Evolutionary conservation across 2,888 invertebrate genomes (phyloP).

Genomic region (Trilocha varians): DNA sequence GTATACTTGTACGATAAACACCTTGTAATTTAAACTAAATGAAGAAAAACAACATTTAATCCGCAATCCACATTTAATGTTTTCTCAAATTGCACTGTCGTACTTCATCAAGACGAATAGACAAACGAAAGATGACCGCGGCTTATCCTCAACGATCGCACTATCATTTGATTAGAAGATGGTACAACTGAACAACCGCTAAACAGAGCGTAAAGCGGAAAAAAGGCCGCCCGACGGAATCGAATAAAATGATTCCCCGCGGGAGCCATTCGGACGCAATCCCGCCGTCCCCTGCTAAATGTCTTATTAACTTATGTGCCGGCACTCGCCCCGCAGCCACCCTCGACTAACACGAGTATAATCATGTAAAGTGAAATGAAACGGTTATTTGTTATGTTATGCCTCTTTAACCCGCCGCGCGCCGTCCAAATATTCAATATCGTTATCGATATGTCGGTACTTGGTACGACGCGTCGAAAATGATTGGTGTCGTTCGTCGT

Average conservation of each 20-base stretch:
- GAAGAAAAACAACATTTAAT: conserved; percentile 23
- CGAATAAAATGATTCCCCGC: conserved; percentile 82
- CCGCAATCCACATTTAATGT: conserved; percentile 27
- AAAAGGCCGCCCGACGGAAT: conserved; percentile 75
- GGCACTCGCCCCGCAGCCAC: conserved; percentile 33
- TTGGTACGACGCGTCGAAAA: no score
- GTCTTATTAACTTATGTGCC: conserved; percentile 72
- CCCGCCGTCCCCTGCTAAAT: conserved; percentile 73
- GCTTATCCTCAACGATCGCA: conserved; percentile 24
- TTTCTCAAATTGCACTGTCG: conserved; percentile 39
- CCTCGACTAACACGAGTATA: conserved; percentile 61
- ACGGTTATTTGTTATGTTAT: conserved; percentile 71
- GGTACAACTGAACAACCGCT: conserved; percentile 49
- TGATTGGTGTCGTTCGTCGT: no score
- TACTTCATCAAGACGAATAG: conserved; percentile 37
- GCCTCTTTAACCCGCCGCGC: conserved; percentile 56
- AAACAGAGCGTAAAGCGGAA: conserved; percentile 70
- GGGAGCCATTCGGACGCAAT: conserved; percentile 80
- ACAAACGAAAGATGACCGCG: conserved; percentile 43
- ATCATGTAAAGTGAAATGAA: conserved; percentile 74
- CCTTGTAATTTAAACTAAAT: no score
- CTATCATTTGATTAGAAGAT: conserved; percentile 48
- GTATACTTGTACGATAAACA: no score
- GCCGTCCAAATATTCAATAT: conserved; percentile 45
- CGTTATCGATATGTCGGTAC: conserved; percentile 52